Conservation (phyloP, 2,113 vertebrate genomes). For the Syrmaticus mikado region DNA sequence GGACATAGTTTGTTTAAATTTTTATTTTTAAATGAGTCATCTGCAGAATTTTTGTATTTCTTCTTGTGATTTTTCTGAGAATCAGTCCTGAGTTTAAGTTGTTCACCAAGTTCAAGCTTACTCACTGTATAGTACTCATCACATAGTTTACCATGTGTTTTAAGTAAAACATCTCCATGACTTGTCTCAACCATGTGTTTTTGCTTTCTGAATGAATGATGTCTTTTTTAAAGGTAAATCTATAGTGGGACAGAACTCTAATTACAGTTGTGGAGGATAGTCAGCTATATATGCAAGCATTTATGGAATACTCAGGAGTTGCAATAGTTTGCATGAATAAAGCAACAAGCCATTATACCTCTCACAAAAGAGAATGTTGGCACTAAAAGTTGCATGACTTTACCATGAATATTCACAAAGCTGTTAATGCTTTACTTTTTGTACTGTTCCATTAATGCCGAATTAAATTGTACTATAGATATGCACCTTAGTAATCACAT, state of each 20-base stretch:
- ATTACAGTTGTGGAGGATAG: not conserved
- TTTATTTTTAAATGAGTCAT: not conserved
- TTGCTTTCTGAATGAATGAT: not conserved
- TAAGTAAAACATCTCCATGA: not conserved
- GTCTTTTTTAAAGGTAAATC: not conserved
- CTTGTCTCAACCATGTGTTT: not conserved
- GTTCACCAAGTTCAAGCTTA: not conserved
- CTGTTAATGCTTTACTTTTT: not conserved
- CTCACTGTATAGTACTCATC: not conserved
- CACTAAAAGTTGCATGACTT: not conserved
- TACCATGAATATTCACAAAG: conserved; percentile 25
- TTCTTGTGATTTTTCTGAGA: not conserved
- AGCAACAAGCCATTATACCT: conserved; percentile 1
- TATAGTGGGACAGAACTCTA: not conserved
- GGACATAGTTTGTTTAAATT: not conserved
- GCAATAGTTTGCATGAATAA: not conserved
- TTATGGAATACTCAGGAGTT: not conserved
- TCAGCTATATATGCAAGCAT: not conserved
- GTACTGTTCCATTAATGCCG: not conserved
- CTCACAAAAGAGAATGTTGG: not conserved
- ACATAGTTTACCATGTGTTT: not conserved
- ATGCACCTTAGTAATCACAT: not conserved
- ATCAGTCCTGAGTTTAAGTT: not conserved
- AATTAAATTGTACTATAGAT: not conserved
- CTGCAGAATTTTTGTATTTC: not conserved